Evolutionary conservation across 53 echinoderm and acorn worm genomes (phyloP).

Genomic region (Luidia sarsii): DNA sequence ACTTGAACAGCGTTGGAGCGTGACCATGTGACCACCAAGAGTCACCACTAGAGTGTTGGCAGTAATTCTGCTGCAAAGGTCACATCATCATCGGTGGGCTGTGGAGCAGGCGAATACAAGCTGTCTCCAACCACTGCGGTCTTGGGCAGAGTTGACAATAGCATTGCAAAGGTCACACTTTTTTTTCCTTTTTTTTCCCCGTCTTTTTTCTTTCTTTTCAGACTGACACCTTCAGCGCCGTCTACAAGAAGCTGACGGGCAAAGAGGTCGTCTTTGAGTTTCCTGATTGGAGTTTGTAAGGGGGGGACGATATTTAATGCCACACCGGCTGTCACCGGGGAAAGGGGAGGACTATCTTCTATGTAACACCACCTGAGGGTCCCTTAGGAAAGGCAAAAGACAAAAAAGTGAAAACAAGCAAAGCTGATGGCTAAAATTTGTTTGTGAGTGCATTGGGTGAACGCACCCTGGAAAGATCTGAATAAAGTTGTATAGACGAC

Average conservation of each 20-base stretch:
- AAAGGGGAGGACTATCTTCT: conserved; percentile 31
- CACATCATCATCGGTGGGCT: too few relatives aligned
- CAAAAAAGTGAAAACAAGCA: too few relatives aligned
- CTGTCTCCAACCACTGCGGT: too few relatives aligned
- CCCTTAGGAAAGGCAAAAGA: too few relatives aligned
- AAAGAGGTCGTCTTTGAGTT: conserved; percentile 95
- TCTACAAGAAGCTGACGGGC: conserved; percentile 98
- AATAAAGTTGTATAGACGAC: conserved; percentile 24
- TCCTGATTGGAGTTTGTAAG: conserved; percentile 79
- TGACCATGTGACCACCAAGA: too few relatives aligned
- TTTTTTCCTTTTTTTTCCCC: neutral
- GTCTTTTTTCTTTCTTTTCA: conserved; percentile 47
- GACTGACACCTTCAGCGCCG: conserved; percentile 90
- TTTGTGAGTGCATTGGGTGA: neutral
- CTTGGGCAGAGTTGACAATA: too few relatives aligned
- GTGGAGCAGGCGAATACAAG: too few relatives aligned
- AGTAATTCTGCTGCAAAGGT: too few relatives aligned
- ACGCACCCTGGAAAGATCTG: conserved; percentile 28
- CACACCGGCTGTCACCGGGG: neutral
- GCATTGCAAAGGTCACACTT: neutral
- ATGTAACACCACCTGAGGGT: conserved; percentile 6
- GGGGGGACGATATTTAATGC: neutral
- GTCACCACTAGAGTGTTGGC: too few relatives aligned
- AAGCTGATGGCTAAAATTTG: neutral
- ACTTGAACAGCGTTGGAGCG: too few relatives aligned